phyloP scores from a whole-genome alignment of 2,797 vertebrate species.

The Neoniphon sammara region DNA sequence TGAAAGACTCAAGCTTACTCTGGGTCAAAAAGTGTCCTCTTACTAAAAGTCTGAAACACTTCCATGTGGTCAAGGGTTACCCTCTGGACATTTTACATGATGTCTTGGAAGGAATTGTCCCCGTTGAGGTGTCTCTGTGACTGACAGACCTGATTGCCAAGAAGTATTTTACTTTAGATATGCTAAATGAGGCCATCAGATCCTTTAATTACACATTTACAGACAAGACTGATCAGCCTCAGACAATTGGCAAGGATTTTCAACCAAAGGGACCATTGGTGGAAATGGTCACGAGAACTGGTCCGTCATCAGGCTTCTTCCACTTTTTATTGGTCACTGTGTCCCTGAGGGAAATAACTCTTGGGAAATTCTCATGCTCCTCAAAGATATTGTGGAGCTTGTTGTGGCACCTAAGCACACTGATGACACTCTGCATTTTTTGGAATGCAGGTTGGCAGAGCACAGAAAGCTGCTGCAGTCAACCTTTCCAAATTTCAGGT shows the following conservation, averaged over 20 bases:
- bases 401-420: slow-evolving; percentile 47
- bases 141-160: slow-evolving; percentile 23
- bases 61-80: slow-evolving; percentile 49
- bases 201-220: slow-evolving; percentile 48
- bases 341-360: slow-evolving; percentile 40
- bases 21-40: slow-evolving; percentile 41
- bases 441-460: slow-evolving; percentile 53
- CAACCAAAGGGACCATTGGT: slow-evolving; percentile 31
- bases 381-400: slow-evolving; percentile 54
- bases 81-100: slow-evolving; percentile 55
- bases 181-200: slow-evolving; percentile 31
- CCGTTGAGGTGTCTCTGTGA: slow-evolving; percentile 40
- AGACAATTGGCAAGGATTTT: slow-evolving; percentile 27
- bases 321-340: slow-evolving; percentile 1
- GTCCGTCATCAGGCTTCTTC: no score
- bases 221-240: slow-evolving; percentile 45
- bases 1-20: background rate
- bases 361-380: slow-evolving; percentile 54
- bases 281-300: no score
- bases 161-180: slow-evolving; percentile 11
- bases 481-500: slow-evolving; percentile 39
- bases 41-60: slow-evolving; percentile 41
- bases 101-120: slow-evolving; percentile 53
- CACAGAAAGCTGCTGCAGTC: slow-evolving; percentile 44
- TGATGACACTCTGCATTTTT: slow-evolving; percentile 51